phyloP scores from a whole-genome alignment of 2,113 vertebrate genomes.

The Paratilapia polleni region DNA sequence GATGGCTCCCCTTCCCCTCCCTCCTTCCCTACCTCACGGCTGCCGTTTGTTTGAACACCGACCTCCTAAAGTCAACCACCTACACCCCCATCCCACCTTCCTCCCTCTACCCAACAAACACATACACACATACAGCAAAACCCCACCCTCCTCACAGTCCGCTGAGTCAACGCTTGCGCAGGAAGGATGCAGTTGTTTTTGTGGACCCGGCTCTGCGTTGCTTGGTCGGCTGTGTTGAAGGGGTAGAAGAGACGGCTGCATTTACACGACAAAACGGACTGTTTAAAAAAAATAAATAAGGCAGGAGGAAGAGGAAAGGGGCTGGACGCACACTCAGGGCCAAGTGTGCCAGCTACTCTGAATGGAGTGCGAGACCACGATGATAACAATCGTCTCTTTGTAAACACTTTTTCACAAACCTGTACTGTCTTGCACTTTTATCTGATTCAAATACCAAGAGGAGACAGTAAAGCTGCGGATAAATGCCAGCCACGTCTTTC shows the following conservation, averaged over 20 bases:
- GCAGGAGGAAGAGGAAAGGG: conserved; percentile 50
- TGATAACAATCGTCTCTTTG: conserved; percentile 26
- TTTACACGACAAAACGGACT: conserved; percentile 34
- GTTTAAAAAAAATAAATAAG: conserved; percentile 30
- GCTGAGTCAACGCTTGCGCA: conserved; percentile 80
- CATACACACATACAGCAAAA: background rate
- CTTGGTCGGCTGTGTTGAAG: conserved; percentile 1
- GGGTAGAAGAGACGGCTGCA: background rate
- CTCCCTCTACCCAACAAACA: background rate
- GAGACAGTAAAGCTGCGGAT: background rate
- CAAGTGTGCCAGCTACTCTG: background rate
- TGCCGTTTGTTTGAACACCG: conserved; percentile 61
- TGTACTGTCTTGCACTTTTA: conserved; percentile 53
- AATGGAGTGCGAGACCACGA: background rate
- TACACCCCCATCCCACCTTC: background rate
- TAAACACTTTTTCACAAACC: conserved; percentile 28
- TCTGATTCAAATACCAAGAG: conserved; percentile 46
- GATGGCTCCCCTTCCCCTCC: conserved; percentile 39
- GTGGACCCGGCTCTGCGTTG: conserved; percentile 33
- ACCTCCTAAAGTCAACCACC: conserved; percentile 60
- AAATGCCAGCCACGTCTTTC: conserved; percentile 11
- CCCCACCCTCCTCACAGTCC: conserved; percentile 36
- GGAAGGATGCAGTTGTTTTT: conserved; percentile 82
- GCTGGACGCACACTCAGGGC: conserved; percentile 18
- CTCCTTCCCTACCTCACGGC: conserved; percentile 24